Evolutionary conservation across 2,888 invertebrate species (phyloP).

Genomic region (Temnothorax rugatulus): DNA sequence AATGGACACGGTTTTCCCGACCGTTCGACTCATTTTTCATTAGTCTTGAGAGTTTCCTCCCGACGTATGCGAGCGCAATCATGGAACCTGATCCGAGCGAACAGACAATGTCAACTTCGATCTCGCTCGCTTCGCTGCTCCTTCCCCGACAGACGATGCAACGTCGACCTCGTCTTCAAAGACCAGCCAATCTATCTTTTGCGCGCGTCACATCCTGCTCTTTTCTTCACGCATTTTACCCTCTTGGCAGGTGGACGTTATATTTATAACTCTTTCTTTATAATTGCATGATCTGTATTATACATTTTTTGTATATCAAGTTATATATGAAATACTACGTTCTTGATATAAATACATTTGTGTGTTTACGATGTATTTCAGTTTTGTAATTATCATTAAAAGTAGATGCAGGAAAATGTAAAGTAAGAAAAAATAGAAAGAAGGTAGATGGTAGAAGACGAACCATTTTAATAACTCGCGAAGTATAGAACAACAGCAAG

Average conservation of each 20-base stretch:
- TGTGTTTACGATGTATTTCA: not conserved
- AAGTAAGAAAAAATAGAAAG: not conserved
- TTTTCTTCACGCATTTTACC: not conserved
- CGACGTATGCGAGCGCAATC: constrained; percentile 26
- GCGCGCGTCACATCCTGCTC: not conserved
- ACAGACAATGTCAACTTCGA: constrained; percentile 22
- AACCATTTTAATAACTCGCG: constrained; percentile 24
- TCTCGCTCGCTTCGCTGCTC: not conserved
- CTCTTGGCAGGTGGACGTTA: not conserved
- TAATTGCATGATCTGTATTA: not conserved
- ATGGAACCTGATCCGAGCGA: constrained; percentile 18
- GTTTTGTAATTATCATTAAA: not conserved
- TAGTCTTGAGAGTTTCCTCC: constrained; percentile 51
- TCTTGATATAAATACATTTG: constrained; percentile 14
- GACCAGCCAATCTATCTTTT: not conserved
- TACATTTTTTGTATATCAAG: not conserved
- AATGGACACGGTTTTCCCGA: constrained; percentile 53
- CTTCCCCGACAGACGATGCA: constrained; percentile 18
- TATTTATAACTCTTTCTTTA: constrained; percentile 11
- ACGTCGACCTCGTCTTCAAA: not conserved
- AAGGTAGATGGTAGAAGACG: not conserved
- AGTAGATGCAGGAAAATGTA: not conserved
- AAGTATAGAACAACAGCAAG: not conserved
- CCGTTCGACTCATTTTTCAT: constrained; percentile 72
- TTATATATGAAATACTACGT: not conserved